These are phyloP conservation scores for Amphiduros pacificus DNA, from an alignment of 2,888 invertebrate species.

Conservation along the genomic window DNA sequence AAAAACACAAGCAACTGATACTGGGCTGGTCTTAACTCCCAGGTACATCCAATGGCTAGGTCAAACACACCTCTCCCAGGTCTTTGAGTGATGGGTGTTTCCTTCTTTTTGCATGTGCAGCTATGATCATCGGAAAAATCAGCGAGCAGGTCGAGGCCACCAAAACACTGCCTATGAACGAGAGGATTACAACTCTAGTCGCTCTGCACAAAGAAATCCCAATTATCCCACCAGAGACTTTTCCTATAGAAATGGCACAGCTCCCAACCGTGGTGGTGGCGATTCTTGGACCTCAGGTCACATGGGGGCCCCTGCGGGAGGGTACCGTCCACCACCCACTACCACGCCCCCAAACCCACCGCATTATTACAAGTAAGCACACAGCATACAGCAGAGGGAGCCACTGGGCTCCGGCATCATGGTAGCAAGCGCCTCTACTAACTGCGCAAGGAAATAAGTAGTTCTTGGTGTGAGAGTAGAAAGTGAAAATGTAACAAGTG, in stretches of 20 bases:
- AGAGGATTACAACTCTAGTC: slow-evolving; percentile 2
- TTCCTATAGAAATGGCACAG: slow-evolving; percentile 8
- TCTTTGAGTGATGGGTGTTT: not conserved
- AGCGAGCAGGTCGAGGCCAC: not conserved
- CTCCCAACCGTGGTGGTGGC: slow-evolving; percentile 2
- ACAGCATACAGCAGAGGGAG: not conserved
- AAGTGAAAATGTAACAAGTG: too few relatives aligned
- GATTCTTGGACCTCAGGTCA: not conserved
- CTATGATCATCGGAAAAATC: slow-evolving; percentile 5
- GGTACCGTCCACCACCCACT: too few relatives aligned
- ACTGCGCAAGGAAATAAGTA: too few relatives aligned
- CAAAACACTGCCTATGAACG: slow-evolving; percentile 5
- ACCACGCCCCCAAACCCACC: slow-evolving; percentile 16
- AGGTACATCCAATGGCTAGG: too few relatives aligned
- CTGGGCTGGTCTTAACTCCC: too few relatives aligned
- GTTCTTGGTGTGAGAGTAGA: too few relatives aligned
- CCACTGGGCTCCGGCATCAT: too few relatives aligned
- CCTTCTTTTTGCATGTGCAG: slow-evolving; percentile 12
- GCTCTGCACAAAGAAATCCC: not conserved
- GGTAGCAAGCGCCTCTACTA: too few relatives aligned
- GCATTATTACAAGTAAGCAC: slow-evolving; percentile 17
- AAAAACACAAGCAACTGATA: too few relatives aligned
- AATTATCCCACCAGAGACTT: slow-evolving; percentile 9
- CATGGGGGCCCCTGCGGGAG: not conserved
- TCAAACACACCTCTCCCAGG: too few relatives aligned